Evolutionary conservation across 2,113 vertebrate species (phyloP).

Genomic region (Syrrhaptes paradoxus): DNA sequence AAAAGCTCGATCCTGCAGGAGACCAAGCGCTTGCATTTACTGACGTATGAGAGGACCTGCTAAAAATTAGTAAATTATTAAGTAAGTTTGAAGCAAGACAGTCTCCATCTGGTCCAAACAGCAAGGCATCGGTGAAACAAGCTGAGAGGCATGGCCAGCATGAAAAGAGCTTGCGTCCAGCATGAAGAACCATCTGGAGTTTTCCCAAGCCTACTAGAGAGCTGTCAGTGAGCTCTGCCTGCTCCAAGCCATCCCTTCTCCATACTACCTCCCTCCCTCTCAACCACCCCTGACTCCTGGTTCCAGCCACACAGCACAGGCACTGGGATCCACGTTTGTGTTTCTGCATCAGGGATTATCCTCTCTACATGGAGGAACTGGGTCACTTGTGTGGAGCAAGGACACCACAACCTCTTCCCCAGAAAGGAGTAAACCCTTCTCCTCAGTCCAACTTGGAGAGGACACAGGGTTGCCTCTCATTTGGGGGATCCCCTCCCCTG

Average conservation of each 20-base stretch:
- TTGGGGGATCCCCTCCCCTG: too few species aligned
- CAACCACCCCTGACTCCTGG: too few species aligned
- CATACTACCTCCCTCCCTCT: not conserved
- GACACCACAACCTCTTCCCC: not conserved
- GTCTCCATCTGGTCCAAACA: conserved; percentile 7
- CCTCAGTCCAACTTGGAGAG: rapidly evolving
- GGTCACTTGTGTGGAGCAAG: not conserved
- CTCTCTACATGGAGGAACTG: rapidly evolving
- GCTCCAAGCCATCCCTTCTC: not conserved
- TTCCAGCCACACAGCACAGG: not conserved
- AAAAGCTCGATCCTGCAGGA: not conserved
- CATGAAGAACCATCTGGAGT: not conserved
- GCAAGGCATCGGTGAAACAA: not conserved
- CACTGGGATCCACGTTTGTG: not conserved
- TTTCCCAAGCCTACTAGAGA: not conserved
- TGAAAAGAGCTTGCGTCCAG: not conserved
- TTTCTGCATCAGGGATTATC: not conserved
- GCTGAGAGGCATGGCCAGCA: not conserved
- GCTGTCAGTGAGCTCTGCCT: not conserved
- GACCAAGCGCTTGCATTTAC: not conserved
- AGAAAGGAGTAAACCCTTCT: not conserved
- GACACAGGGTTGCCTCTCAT: not conserved
- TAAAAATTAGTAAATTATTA: conserved; percentile 1
- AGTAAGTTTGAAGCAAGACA: not conserved
- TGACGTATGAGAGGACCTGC: not conserved